phyloP scores from a whole-genome alignment of 2,797 vertebrate genomes.

The Acomys russatus region DNA sequence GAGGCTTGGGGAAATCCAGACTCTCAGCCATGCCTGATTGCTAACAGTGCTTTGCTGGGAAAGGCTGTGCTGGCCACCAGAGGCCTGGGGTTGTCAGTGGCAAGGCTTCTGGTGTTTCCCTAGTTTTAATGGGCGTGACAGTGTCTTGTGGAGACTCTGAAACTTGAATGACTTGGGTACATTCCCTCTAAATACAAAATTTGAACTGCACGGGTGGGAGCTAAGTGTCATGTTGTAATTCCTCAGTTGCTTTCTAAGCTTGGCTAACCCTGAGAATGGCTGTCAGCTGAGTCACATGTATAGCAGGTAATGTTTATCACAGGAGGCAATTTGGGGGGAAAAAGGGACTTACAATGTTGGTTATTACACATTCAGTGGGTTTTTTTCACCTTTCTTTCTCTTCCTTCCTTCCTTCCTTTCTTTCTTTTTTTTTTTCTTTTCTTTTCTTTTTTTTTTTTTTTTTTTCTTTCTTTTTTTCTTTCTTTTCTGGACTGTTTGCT shows the following conservation, averaged over 20 bases:
- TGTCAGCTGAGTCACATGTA: background rate
- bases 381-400: background rate
- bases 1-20: background rate
- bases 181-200: background rate
- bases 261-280: background rate
- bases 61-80: too few species aligned
- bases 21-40: background rate
- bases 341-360: background rate
- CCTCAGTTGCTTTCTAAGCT: background rate
- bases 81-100: background rate
- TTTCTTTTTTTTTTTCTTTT: background rate
- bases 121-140: background rate
- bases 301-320: background rate
- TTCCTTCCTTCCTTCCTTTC: too few species aligned
- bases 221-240: background rate
- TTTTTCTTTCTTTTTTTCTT: too few species aligned
- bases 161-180: background rate
- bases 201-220: background rate
- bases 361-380: background rate
- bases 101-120: constrained; percentile 10
- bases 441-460: background rate
- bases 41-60: background rate
- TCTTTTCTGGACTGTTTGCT: background rate
- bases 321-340: background rate
- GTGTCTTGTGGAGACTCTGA: background rate